These are phyloP conservation scores for Amphiduros pacificus DNA, from an alignment of 2,888 invertebrate species.

Conservation along the genomic window DNA sequence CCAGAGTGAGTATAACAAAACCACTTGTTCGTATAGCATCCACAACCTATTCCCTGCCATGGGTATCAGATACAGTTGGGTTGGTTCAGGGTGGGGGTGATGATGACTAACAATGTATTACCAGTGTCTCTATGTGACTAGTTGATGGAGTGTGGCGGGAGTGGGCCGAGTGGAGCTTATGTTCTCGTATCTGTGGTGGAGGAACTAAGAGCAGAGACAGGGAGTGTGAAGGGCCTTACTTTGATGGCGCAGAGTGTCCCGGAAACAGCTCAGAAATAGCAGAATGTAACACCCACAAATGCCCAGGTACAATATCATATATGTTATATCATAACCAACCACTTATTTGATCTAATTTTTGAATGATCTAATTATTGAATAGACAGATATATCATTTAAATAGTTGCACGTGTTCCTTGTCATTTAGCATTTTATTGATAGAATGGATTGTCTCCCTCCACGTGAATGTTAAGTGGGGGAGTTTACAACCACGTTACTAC, in stretches of 20 bases:
- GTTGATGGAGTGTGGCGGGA: slow-evolving; percentile 14
- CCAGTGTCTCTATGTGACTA: too few relatives aligned
- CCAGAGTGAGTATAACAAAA: too few relatives aligned
- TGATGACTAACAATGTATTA: too few relatives aligned
- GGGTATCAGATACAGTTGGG: too few relatives aligned
- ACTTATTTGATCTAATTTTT: background rate
- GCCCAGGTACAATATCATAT: slow-evolving; percentile 11
- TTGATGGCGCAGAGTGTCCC: slow-evolving; percentile 7
- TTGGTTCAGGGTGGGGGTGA: too few relatives aligned
- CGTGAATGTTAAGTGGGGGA: too few relatives aligned
- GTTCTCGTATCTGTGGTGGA: slow-evolving; percentile 4
- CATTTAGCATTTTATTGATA: too few relatives aligned
- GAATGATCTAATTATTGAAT: background rate
- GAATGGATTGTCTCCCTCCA: too few relatives aligned
- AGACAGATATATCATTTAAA: background rate
- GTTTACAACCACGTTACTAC: too few relatives aligned
- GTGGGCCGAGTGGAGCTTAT: slow-evolving; percentile 16
- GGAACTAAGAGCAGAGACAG: slow-evolving; percentile 5
- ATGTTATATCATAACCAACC: background rate
- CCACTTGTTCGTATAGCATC: too few relatives aligned
- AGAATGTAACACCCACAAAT: slow-evolving; percentile 3
- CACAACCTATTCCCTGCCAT: too few relatives aligned
- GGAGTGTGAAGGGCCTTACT: slow-evolving; percentile 2
- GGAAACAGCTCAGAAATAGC: background rate
- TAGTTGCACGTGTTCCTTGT: too few relatives aligned